phyloP scores from a whole-genome alignment of 2,113 vertebrate species.

The Pseudonaja textilis region DNA sequence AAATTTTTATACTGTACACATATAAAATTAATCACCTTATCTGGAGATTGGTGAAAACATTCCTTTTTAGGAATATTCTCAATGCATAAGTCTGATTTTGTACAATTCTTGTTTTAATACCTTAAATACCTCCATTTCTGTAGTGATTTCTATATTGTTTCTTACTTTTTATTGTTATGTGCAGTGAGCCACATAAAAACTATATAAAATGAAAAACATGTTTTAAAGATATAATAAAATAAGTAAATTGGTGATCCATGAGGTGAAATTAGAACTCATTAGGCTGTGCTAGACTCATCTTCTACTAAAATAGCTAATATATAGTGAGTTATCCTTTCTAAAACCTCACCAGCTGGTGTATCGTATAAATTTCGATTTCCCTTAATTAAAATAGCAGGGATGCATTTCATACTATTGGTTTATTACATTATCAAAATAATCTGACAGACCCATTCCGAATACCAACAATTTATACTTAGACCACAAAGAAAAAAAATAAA shows the following conservation, averaged over 20 bases:
- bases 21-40: not conserved
- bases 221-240: not conserved
- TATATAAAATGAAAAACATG: not conserved
- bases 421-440: not conserved
- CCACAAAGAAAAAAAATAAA: not conserved
- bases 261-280: not conserved
- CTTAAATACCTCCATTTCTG: not conserved
- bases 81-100: not conserved
- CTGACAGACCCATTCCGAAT: not conserved
- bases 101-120: not conserved
- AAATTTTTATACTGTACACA: not conserved
- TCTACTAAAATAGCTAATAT: not conserved
- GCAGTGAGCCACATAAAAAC: not conserved
- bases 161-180: not conserved
- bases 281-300: not conserved
- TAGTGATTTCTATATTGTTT: not conserved
- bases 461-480: not conserved
- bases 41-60: not conserved
- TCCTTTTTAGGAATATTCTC: not conserved
- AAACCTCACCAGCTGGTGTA: not conserved
- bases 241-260: not conserved
- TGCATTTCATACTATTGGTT: not conserved
- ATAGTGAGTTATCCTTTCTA: not conserved
- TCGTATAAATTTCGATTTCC: not conserved
- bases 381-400: slow-evolving; percentile 1